Conservation (phyloP, 1,140 invertebrate genomes). For the Trichomalopsis sarcophagae region DNA sequence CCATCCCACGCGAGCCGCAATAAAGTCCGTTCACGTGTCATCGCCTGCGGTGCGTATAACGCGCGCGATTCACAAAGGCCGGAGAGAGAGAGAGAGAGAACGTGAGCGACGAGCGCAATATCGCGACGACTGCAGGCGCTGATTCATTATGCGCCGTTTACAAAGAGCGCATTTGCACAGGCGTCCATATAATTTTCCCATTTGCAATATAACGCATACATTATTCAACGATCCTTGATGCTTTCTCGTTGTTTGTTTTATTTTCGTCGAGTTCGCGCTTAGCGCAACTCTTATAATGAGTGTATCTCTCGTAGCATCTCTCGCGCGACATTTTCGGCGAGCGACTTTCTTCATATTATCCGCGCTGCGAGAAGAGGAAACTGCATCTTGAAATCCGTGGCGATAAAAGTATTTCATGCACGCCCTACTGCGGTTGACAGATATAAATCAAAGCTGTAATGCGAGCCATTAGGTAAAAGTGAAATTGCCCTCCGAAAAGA, state of each 20-base stretch:
- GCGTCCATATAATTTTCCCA: not conserved
- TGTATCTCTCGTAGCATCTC: not conserved
- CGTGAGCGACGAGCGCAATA: conserved; percentile 28
- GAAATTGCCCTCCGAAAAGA: not conserved
- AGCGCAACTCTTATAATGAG: too few species aligned
- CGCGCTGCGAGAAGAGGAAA: too few species aligned
- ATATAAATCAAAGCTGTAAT: not conserved
- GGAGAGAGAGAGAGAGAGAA: not conserved
- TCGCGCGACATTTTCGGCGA: not conserved
- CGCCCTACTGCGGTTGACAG: not conserved
- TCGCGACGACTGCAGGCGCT: not conserved
- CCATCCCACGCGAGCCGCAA: not conserved
- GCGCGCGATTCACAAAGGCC: not conserved
- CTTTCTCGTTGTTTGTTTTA: too few species aligned
- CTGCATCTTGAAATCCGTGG: too few species aligned
- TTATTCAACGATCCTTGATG: not conserved
- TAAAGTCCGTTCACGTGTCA: conserved; percentile 24
- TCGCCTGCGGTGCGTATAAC: not conserved
- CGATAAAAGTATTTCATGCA: not conserved
- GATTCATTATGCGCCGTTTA: conserved; percentile 33
- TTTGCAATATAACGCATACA: not conserved
- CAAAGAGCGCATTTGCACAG: conserved; percentile 19
- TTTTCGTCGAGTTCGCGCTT: too few species aligned
- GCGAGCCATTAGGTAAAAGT: not conserved
- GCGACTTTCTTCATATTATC: not conserved